A percentile compares a stretch with the other conserved stretches of the same genome.
phyloP scores from a whole-genome alignment of 2,797 vertebrate genomes.

The Peromyscus attwateri region DNA sequence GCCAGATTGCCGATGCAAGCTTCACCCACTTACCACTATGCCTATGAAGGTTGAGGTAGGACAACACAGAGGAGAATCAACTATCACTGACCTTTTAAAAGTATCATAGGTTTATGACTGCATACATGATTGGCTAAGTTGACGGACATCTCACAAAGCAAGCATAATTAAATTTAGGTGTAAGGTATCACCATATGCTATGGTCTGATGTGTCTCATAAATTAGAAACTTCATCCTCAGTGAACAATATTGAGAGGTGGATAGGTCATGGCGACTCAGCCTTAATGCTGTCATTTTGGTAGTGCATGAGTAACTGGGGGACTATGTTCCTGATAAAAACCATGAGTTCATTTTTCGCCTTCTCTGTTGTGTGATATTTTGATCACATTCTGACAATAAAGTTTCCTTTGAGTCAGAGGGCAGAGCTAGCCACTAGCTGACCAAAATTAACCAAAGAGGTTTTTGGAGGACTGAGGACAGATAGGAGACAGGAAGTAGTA shows the following conservation, averaged over 20 bases:
- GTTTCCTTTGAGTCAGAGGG: too few species aligned
- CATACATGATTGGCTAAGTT: not conserved
- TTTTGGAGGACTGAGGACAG: too few species aligned
- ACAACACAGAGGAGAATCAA: not conserved
- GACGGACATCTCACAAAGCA: not conserved
- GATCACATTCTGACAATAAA: too few species aligned
- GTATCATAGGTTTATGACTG: not conserved
- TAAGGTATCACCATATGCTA: not conserved
- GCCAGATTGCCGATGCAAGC: not conserved
- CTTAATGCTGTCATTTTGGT: not conserved
- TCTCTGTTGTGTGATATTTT: too few species aligned
- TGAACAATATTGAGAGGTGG: not conserved
- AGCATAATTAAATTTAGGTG: slow-evolving; percentile 12
- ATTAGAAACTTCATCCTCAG: not conserved
- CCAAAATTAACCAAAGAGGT: too few species aligned
- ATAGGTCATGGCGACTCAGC: not conserved
- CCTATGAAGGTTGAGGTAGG: not conserved
- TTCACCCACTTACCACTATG: not conserved
- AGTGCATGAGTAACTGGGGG: not conserved
- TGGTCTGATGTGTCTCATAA: not conserved
- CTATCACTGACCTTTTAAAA: slow-evolving; percentile 9
- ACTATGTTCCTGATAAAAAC: not conserved
- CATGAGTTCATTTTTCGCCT: not conserved
- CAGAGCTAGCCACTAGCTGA: too few species aligned
- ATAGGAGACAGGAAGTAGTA: too few species aligned